Base-by-base conservation (phyloP, 2,113 vertebrate species). In the Zosterops lateralis region DNA sequence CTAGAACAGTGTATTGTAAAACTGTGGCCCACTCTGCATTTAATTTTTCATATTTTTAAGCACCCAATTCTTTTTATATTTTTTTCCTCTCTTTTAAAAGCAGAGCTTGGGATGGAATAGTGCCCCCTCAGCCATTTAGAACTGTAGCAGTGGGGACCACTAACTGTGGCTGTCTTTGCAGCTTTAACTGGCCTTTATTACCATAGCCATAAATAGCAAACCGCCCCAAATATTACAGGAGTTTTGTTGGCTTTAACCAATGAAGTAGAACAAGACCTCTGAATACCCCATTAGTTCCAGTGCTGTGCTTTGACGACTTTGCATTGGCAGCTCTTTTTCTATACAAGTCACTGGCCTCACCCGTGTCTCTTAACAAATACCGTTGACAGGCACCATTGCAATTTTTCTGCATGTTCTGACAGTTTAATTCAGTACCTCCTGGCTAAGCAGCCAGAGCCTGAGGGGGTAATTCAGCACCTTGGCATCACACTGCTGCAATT, bases 401-500 rank as follows among this genome's bases (percentile, higher is more conserved):
- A 97, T 98, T 98, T 98, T 98, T 98, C 97, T 98, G 97, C 98
- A 95, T 97, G 94, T 98, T 97, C 97, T 98, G 98, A 98, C 98
- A 98, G 97, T 98, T 98, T 98, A 98, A 98, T 98, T 97, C 98
- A 97, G 97, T 97, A 97, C 97, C 98, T 98, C 97, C 96, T 97
- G 97, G 97, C 97, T 97, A 97, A 97, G 96, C 97, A 97, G 96
- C 96, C 97, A 95, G 95, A 97, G 98, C 97, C 98, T 98, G 95
- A 97, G 97, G 98, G 98, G 96, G 96, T 97, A 97, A 97, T 97
- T 98, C 95, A 96, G 97, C 93, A 97, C 97, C 96, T 98, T 98
- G 98, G 98, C 97, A 97, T 97, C 96, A 97, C 95, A 91, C 82
- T 96, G 95, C 96, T 97, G 98, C 98, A 99, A 99, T 99, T 99